Evolutionary conservation across 2,888 invertebrate species (phyloP).

Genomic region (Periphyllus acericola): DNA sequence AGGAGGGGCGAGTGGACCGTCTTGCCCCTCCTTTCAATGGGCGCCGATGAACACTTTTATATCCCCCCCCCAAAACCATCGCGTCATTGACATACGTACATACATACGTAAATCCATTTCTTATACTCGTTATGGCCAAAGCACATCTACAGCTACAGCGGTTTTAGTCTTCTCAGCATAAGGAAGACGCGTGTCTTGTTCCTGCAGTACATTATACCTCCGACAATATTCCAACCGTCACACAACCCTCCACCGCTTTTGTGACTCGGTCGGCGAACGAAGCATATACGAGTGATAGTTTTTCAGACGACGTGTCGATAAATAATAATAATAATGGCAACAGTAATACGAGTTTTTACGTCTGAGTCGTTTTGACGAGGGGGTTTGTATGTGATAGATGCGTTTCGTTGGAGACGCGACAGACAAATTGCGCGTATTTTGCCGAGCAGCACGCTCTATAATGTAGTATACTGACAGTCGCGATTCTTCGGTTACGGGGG

Average conservation of each 20-base stretch:
- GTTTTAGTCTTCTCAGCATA: too few species aligned
- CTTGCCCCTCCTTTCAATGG: too few species aligned
- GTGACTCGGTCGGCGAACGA: neutral
- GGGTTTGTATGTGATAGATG: neutral
- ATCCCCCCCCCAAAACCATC: too few species aligned
- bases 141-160: too few species aligned
- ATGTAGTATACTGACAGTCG: too few species aligned
- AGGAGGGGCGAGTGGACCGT: too few species aligned
- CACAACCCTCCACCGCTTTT: fast-evolving
- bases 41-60: too few species aligned
- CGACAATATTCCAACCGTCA: too few species aligned
- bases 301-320: neutral
- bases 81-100: too few species aligned
- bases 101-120: neutral
- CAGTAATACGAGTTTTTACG: neutral
- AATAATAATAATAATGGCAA: constrained; percentile 3
- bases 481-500: too few species aligned
- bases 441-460: neutral
- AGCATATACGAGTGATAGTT: neutral
- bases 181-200: too few species aligned
- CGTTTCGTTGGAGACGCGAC: neutral
- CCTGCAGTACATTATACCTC: too few species aligned
- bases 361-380: neutral
- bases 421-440: neutral
- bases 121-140: neutral